phyloP scores from a whole-genome alignment of 2,797 vertebrate species.

The Perodicticus potto region DNA sequence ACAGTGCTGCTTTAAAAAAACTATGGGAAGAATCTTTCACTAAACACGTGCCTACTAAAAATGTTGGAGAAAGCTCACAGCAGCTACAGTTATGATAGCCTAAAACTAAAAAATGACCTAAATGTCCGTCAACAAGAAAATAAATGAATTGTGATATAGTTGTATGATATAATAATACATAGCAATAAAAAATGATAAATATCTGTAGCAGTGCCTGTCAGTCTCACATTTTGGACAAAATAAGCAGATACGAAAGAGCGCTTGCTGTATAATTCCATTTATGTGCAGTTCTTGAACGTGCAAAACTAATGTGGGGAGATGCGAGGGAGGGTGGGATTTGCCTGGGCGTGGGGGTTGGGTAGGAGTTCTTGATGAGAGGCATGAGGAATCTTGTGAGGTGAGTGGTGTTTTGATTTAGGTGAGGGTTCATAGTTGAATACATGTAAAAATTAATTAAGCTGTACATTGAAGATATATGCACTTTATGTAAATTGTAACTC shows the following conservation, averaged over 20 bases:
- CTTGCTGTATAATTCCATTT: background rate
- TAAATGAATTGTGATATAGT: too few relatives aligned
- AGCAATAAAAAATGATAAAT: background rate
- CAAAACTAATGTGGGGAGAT: background rate
- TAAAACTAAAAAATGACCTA: background rate
- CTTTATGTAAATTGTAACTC: background rate
- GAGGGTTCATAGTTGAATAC: background rate
- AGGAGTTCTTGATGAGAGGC: background rate
- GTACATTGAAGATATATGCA: background rate
- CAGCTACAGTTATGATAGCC: background rate
- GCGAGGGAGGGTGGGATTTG: background rate
- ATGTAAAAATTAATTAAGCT: background rate
- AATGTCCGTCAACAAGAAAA: background rate
- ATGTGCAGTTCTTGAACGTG: background rate
- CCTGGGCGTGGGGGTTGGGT: background rate
- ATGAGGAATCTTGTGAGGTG: background rate
- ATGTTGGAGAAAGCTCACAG: background rate
- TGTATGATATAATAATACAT: fast-evolving
- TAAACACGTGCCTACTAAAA: background rate
- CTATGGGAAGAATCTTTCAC: background rate
- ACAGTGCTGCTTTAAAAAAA: background rate
- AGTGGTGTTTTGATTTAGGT: background rate
- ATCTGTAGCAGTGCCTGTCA: background rate
- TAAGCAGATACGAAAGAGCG: background rate
- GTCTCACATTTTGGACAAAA: background rate